These are phyloP conservation scores for Drosophila sp. DNA, from an alignment of 1,140 invertebrate genomes.

Conservation along the genomic window DNA sequence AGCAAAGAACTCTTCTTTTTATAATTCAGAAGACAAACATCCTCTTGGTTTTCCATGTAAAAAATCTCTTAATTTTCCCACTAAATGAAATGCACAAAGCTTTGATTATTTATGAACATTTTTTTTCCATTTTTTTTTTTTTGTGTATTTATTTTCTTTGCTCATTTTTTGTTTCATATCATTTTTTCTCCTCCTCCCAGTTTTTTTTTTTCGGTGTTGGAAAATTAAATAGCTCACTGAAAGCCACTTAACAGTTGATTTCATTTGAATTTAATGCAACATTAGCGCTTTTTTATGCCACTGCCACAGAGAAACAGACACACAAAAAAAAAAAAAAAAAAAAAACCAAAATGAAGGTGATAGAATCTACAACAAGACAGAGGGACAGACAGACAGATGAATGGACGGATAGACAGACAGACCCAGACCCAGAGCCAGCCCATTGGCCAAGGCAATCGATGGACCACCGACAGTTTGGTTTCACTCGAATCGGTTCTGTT, in stretches of 20 bases:
- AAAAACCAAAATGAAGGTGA: constrained; percentile 41
- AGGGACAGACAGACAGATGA: neutral
- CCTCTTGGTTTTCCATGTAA: constrained; percentile 40
- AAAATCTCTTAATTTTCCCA: constrained; percentile 22
- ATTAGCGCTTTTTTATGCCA: constrained; percentile 74
- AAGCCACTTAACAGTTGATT: constrained; percentile 80
- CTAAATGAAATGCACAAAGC: constrained; percentile 43
- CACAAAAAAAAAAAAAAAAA: constrained; percentile 5
- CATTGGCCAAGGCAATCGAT: constrained; percentile 1
- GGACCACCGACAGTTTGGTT: constrained; percentile 61
- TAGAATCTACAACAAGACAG: constrained; percentile 50
- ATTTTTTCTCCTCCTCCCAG: constrained; percentile 7
- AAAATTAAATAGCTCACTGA: constrained; percentile 80
- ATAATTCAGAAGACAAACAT: constrained; percentile 30
- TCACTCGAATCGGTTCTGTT: constrained; percentile 12
- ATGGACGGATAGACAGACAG: neutral
- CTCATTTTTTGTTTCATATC: constrained; percentile 33
- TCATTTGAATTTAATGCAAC: constrained; percentile 81
- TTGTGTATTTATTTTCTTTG: constrained; percentile 52
- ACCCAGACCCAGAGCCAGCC: neutral
- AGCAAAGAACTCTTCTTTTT: constrained; percentile 44
- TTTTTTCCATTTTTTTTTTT: constrained; percentile 26
- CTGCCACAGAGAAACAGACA: constrained; percentile 30
- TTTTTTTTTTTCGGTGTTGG: constrained; percentile 50
- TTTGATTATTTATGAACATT: constrained; percentile 70